These are phyloP conservation scores for Tribolium castaneum DNA, from an alignment of 1,140 invertebrate species.

Conservation along the genomic window DNA sequence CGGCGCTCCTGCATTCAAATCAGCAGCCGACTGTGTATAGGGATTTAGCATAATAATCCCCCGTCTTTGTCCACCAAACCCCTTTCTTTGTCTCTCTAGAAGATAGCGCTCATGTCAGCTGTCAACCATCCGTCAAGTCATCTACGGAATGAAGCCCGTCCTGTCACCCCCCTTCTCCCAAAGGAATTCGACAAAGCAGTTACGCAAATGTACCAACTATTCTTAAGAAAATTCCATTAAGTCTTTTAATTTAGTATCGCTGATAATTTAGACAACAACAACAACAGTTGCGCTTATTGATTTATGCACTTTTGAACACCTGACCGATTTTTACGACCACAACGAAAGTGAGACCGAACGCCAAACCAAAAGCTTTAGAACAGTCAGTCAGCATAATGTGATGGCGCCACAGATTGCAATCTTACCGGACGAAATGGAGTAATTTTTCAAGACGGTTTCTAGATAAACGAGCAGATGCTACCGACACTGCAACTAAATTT, in stretches of 20 bases:
- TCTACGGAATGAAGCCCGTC: conserved; percentile 17
- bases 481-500: conserved; percentile 44
- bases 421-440: conserved; percentile 49
- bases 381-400: conserved; percentile 50
- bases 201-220: conserved; percentile 11
- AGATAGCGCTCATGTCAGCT: conserved; percentile 37
- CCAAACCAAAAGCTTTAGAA: conserved; percentile 19
- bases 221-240: conserved; percentile 4
- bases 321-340: conserved; percentile 18
- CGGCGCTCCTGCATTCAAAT: conserved; percentile 11
- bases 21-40: not conserved
- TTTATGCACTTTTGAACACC: conserved; percentile 5
- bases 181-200: conserved; percentile 31
- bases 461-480: conserved; percentile 52
- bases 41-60: conserved; percentile 36
- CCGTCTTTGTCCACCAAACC: not conserved
- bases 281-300: conserved; percentile 2
- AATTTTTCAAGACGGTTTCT: conserved; percentile 52
- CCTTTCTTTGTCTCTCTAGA: conserved; percentile 34
- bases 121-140: conserved; percentile 40
- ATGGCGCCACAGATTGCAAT: conserved; percentile 53
- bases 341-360: conserved; percentile 15
- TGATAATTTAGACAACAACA: not conserved
- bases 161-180: conserved; percentile 1
- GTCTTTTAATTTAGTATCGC: not conserved